These are phyloP conservation scores for Torymus aiolomorphi DNA, from an alignment of 2,888 invertebrate genomes.

Conservation along the genomic window DNA sequence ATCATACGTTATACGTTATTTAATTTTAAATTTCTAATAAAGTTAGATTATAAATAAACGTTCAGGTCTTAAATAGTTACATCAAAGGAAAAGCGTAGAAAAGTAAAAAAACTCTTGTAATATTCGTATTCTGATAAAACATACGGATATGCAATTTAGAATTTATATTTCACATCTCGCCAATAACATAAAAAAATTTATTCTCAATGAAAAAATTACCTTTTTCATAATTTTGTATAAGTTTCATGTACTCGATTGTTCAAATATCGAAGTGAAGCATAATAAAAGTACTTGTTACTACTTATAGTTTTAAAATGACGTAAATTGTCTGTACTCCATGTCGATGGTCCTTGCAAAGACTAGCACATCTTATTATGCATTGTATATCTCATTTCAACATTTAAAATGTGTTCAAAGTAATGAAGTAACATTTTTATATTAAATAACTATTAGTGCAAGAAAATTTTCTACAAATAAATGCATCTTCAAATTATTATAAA, in stretches of 20 bases:
- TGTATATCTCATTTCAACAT: not conserved
- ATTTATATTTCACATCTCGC: slow-evolving; percentile 3
- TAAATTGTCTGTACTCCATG: not conserved
- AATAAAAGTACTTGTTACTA: no score
- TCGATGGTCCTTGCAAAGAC: no score
- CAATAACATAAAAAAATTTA: slow-evolving; percentile 33
- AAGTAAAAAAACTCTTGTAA: not conserved
- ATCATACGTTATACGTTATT: no score
- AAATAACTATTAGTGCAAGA: not conserved
- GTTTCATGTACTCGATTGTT: no score
- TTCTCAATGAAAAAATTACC: not conserved
- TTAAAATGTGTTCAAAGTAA: not conserved
- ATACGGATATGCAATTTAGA: not conserved
- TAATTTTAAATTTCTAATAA: no score
- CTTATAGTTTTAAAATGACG: not conserved
- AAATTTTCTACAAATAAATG: not conserved
- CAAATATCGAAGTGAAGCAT: no score
- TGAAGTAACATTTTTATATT: not conserved
- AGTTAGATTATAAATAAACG: slow-evolving; percentile 23
- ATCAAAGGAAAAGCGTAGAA: slow-evolving; percentile 16
- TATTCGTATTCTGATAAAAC: not conserved
- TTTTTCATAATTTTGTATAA: no score
- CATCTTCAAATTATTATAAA: not conserved
- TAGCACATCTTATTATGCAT: not conserved
- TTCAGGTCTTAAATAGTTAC: slow-evolving; percentile 7